Conservation (phyloP, 2,113 vertebrate species). For the Psittacula cyanocephala region DNA sequence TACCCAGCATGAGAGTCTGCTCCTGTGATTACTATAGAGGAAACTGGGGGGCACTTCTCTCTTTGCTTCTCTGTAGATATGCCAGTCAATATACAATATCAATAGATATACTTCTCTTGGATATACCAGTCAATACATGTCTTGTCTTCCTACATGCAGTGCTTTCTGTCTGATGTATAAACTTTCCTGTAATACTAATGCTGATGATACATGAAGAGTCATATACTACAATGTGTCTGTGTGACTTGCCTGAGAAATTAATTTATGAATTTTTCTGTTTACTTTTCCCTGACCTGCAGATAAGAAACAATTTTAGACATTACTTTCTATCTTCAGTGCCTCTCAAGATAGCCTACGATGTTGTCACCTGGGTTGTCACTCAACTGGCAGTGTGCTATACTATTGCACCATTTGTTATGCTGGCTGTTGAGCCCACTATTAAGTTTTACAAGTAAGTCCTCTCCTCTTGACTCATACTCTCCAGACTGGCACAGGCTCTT, state of each 20-base stretch:
- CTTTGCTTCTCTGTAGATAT: neutral
- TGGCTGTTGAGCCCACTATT: conserved; percentile 77
- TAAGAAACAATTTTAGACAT: conserved; percentile 75
- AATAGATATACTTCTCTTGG: neutral
- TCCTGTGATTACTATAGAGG: neutral
- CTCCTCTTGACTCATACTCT: neutral
- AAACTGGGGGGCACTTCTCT: neutral
- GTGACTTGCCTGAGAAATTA: neutral
- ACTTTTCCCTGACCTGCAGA: conserved; percentile 52
- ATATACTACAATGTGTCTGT: fast-evolving
- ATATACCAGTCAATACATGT: fast-evolving
- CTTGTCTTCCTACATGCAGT: neutral
- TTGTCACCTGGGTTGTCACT: conserved; percentile 74
- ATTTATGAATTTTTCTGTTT: neutral
- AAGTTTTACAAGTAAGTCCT: conserved; percentile 79
- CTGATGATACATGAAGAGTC: neutral
- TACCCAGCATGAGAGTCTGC: neutral
- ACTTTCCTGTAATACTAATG: neutral
- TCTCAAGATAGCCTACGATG: conserved; percentile 68
- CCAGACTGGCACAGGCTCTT: neutral
- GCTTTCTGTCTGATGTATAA: neutral
- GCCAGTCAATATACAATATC: neutral
- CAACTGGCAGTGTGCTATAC: conserved; percentile 79
- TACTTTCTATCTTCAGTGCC: conserved; percentile 73
- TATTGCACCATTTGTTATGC: conserved; percentile 74